These are phyloP conservation scores for Hypomecis punctinalis DNA, from an alignment of 2,888 invertebrate species.

Conservation along the genomic window DNA sequence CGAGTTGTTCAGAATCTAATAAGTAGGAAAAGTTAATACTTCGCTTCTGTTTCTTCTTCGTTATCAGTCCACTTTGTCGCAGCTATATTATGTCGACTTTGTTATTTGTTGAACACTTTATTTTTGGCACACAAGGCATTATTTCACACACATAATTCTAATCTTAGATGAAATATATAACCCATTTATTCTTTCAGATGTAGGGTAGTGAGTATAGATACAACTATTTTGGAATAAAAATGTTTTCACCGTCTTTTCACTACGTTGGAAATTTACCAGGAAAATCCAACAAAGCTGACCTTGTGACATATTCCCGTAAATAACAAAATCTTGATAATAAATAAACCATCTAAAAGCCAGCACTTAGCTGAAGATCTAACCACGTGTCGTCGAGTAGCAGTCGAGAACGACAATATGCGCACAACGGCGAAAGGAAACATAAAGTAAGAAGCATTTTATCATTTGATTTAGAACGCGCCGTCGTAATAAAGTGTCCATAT, in stretches of 20 bases:
- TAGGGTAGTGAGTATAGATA: background rate
- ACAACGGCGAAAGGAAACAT: slow-evolving; percentile 74
- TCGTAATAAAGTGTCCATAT: slow-evolving; percentile 84
- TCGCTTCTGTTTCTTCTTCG: too few relatives aligned
- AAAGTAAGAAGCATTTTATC: slow-evolving; percentile 83
- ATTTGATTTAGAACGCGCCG: slow-evolving; percentile 83
- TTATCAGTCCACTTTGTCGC: too few relatives aligned
- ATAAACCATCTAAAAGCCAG: slow-evolving; percentile 29
- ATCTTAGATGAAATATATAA: too few relatives aligned
- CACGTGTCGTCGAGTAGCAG: slow-evolving; percentile 40
- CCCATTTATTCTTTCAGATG: too few relatives aligned
- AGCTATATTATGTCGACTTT: too few relatives aligned
- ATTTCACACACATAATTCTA: too few relatives aligned
- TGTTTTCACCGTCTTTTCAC: background rate
- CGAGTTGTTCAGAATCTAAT: too few relatives aligned
- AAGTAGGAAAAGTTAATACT: too few relatives aligned
- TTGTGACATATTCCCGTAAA: background rate
- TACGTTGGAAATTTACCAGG: background rate
- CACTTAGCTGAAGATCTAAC: slow-evolving; percentile 49
- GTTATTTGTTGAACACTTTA: too few relatives aligned
- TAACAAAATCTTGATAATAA: slow-evolving; percentile 16
- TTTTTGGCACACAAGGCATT: too few relatives aligned
- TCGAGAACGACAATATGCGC: slow-evolving; percentile 72
- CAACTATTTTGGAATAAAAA: background rate
- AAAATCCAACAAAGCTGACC: background rate